Evolutionary conservation across 2,113 vertebrate species (phyloP).

Genomic region (Candoia aspera): DNA sequence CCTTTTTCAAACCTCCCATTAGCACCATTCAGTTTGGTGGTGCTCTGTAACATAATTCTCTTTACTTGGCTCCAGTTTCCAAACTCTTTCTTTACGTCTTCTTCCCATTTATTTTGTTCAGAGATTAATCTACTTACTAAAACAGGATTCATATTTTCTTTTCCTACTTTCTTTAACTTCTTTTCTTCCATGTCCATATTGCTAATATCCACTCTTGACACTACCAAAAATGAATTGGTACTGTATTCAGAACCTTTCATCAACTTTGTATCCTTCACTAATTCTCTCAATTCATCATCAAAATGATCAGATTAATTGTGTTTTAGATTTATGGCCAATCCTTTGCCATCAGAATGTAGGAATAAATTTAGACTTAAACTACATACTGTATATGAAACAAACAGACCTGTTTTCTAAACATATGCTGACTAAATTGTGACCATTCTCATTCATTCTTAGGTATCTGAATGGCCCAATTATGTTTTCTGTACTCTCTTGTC

Average conservation of each 20-base stretch:
- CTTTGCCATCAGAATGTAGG: neutral
- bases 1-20: neutral
- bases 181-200: neutral
- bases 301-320: neutral
- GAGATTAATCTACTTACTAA: neutral
- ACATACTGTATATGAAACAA: neutral
- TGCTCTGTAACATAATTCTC: neutral
- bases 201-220: neutral
- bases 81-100: neutral
- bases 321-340: neutral
- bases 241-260: neutral
- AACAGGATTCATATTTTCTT: neutral
- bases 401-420: neutral
- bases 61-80: neutral
- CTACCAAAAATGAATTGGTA: neutral
- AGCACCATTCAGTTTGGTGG: neutral
- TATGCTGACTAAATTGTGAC: neutral
- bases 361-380: neutral
- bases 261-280: neutral
- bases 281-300: neutral
- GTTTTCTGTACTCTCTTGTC: neutral
- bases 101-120: neutral
- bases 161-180: neutral
- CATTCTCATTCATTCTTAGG: neutral
- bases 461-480: neutral